Evolutionary conservation across 2,888 invertebrate genomes (phyloP), one percentile per base, ranked within the genome.

Genomic region (Parnassius mnemosyne): DNA sequence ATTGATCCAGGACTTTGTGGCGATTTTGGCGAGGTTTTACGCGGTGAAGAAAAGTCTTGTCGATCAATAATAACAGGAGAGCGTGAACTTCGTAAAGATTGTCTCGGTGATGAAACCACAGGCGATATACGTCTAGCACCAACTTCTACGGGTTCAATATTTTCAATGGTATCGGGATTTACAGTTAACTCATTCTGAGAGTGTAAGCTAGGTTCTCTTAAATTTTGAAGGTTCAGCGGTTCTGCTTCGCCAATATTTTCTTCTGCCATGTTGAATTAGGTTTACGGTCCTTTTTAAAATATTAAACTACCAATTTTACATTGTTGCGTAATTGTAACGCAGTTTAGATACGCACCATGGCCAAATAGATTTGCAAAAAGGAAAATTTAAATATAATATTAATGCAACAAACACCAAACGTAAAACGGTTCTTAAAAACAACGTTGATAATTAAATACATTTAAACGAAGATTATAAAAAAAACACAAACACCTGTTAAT

Each of bases 281-380:
- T 54, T 63, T 43, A 3, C 10, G n/a, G 46, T n/a, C 7, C 25
- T 51, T 59, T 66, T 64, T 55, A 60, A 62, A 62, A 68, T 43
- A 63, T 66, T 63, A 65, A 66, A 72, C 70, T 58, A 73, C 71
- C 76, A 75, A 70, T 72, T 72, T 72, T 66, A 74, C 74, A 76
- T 78, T 69, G 69, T 74, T 68, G 67, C 41, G 52, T 49, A 50
- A 60, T 41, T 44, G 25, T 62, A 50, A 57, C n/a, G 12, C 10
- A 9, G 46, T 63, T 52, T 57, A 69, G 66, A 63, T 65, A 50
- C 53, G 60, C 58, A 62, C 60, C 87, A 83, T 82, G 75, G 76
- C 87, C 85, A 60, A 70, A 68, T 76, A 64, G 87, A 85, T 79
- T 75, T 56, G 34, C 11, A 13, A 3, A 20, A 53, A 10, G 20